Conservation (phyloP, 2,797 vertebrate genomes). For the Urocyon cinereoargenteus region DNA sequence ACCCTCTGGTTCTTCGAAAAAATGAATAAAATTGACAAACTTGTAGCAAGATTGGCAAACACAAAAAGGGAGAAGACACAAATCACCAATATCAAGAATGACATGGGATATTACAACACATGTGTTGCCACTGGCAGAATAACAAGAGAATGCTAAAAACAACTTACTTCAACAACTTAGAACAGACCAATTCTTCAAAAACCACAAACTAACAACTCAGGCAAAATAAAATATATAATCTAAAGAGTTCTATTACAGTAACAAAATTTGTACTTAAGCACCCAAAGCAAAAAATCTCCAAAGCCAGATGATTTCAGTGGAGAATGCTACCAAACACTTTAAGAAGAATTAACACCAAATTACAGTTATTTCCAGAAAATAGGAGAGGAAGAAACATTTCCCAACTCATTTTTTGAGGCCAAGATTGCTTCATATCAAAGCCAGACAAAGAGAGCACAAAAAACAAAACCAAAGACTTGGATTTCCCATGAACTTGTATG, state of each 20-base stretch:
- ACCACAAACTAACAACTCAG: neutral
- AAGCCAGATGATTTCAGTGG: neutral
- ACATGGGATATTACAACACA: neutral
- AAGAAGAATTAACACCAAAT: neutral
- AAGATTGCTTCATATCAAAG: conserved; percentile 37
- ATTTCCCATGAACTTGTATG: conserved; percentile 14
- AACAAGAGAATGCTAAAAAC: neutral
- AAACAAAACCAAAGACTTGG: neutral
- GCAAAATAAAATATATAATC: conserved; percentile 19
- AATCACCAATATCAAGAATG: neutral
- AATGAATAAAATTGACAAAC: neutral
- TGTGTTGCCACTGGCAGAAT: neutral
- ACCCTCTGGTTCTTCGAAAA: neutral
- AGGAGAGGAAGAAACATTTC: neutral
- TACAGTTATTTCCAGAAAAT: conserved; percentile 33
- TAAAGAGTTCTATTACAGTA: neutral
- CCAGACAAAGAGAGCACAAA: neutral
- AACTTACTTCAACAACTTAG: neutral
- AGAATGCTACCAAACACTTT: neutral
- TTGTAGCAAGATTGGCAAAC: neutral
- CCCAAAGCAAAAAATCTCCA: neutral
- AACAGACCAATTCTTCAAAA: neutral
- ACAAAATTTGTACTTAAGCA: neutral
- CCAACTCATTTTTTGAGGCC: neutral
- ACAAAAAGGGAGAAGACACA: neutral